Conservation (phyloP, 2,888 invertebrate species). For the Chrysolina americana region DNA sequence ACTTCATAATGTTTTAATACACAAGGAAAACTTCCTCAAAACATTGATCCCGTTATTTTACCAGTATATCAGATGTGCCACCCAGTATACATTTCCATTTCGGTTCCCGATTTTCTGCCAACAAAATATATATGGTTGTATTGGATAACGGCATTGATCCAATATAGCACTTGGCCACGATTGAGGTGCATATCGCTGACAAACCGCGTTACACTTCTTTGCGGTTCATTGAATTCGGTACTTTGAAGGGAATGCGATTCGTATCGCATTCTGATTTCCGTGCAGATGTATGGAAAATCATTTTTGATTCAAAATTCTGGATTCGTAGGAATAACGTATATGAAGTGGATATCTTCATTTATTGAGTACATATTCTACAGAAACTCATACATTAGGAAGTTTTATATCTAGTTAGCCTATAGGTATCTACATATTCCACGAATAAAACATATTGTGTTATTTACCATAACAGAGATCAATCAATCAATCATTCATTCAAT, state of each 20-base stretch:
- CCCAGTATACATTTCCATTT: slow-evolving; percentile 38
- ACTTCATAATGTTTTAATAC: no score
- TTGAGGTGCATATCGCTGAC: slow-evolving; percentile 58
- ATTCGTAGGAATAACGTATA: neutral
- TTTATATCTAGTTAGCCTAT: no score
- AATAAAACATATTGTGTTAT: no score
- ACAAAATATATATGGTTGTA: slow-evolving; percentile 38
- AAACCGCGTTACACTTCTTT: slow-evolving; percentile 63
- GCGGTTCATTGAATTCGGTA: slow-evolving; percentile 66
- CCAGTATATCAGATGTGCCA: neutral
- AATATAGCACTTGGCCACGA: slow-evolving; percentile 49
- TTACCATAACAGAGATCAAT: no score
- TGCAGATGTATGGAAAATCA: slow-evolving; percentile 11
- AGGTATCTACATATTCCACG: no score
- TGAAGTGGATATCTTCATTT: neutral
- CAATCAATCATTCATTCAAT: no score
- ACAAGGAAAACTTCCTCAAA: no score
- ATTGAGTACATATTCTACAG: no score
- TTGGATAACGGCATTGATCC: slow-evolving; percentile 42
- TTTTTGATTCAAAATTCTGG: slow-evolving; percentile 5
- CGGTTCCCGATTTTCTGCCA: slow-evolving; percentile 36
- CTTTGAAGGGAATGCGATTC: slow-evolving; percentile 52
- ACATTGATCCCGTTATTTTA: no score
- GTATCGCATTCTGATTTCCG: slow-evolving; percentile 11
- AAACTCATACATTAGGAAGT: no score